phyloP scores from a whole-genome alignment of 2,113 vertebrate genomes.

The Mesoclemmys tuberculata region DNA sequence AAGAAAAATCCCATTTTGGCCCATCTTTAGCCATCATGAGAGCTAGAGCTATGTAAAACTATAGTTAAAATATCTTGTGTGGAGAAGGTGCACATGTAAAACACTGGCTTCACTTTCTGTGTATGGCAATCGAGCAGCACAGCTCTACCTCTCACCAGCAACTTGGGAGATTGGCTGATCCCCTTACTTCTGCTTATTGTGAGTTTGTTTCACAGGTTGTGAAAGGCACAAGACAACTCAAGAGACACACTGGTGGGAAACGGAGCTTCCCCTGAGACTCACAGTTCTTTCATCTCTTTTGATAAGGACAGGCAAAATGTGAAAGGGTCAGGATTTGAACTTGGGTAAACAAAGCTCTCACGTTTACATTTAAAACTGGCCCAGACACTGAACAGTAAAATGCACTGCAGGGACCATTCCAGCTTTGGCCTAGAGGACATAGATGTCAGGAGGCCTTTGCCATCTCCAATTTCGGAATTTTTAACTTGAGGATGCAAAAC shows the following conservation, averaged over 20 bases:
- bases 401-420: too few relatives aligned
- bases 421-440: too few relatives aligned
- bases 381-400: too few relatives aligned
- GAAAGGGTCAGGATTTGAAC: background rate
- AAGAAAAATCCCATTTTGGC: background rate
- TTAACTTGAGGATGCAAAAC: too few relatives aligned
- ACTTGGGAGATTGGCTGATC: too few relatives aligned
- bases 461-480: too few relatives aligned
- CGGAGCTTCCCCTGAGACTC: background rate
- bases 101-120: background rate
- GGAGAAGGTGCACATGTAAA: background rate
- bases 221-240: background rate
- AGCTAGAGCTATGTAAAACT: background rate
- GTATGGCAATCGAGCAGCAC: too few relatives aligned
- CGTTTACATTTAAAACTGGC: too few relatives aligned
- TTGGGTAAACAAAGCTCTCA: too few relatives aligned
- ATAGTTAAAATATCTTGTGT: background rate
- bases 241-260: background rate
- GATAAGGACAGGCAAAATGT: background rate
- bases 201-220: background rate
- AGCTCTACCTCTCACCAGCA: too few relatives aligned
- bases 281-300: background rate
- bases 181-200: too few relatives aligned
- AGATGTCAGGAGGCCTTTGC: too few relatives aligned
- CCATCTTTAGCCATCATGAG: background rate